Conservation (phyloP, 2,888 invertebrate genomes). For the Melieria omissa region DNA sequence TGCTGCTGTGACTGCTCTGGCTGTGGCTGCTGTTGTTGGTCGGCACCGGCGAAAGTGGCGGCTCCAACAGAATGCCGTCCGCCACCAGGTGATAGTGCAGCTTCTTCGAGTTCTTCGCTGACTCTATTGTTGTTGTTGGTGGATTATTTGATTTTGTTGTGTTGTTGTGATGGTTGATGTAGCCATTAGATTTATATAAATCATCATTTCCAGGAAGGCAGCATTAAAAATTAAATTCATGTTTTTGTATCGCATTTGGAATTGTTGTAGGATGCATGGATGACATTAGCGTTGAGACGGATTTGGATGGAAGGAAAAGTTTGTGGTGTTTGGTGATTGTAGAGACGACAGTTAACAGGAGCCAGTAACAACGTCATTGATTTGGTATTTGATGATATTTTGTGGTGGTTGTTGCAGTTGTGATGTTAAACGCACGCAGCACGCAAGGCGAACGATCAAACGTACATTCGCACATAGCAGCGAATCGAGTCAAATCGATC, state of each 20-base stretch:
- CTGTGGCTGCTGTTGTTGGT: constrained; percentile 40
- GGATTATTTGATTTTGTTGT: background rate
- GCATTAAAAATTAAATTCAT: constrained; percentile 40
- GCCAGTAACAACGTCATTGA: no score
- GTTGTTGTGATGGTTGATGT: background rate
- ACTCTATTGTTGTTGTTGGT: constrained; percentile 16
- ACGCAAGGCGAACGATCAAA: background rate
- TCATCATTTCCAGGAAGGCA: constrained; percentile 20
- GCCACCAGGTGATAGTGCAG: constrained; percentile 47
- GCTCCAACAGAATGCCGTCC: constrained; percentile 46
- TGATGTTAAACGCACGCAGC: no score
- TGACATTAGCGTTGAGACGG: no score
- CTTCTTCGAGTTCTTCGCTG: constrained; percentile 49
- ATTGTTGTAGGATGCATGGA: constrained; percentile 21
- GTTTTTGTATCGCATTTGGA: constrained; percentile 34
- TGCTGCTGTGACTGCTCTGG: constrained; percentile 42
- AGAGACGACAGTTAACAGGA: background rate
- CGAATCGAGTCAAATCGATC: background rate
- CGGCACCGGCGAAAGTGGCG: constrained; percentile 34
- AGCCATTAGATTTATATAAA: constrained; percentile 14
- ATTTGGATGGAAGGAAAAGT: constrained; percentile 8
- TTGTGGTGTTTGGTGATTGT: constrained; percentile 22
- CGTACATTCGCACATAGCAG: background rate
- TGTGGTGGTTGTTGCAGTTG: constrained; percentile 2
- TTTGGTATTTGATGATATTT: no score